Base-by-base conservation (phyloP, 1,140 invertebrate species). In the Lordiphosa stackelbergi region DNA sequence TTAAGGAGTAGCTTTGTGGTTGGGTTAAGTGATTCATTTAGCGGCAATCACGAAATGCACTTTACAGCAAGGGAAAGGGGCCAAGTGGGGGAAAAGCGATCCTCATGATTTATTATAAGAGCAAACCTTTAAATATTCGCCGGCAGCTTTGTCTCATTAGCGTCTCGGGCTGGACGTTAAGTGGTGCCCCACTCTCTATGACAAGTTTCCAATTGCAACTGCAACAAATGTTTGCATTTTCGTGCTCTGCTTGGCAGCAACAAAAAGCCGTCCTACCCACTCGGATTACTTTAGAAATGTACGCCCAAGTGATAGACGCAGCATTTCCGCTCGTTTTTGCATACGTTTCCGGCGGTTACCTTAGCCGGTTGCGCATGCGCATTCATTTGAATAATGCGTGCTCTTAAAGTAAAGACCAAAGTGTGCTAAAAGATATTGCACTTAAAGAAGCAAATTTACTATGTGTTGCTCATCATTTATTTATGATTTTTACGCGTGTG, bases 21-120 rank as follows among this genome's bases (percentile, higher is more conserved):
- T 64, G 74, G 75, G 72, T 81, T 83, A 79, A 79, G 77, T 79
- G 75, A 79, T 79, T 79, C 75, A 79, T 79, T 79, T 79, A 79
- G 77, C 62, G 77, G 75, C 75, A 79, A 79, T 79, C 75, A 79
- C 57, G 81, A 71, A 79, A 81, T 79, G 77, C 75, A 79, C 75
- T 79, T 83, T 83, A 55, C 77, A 75, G 43, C 13, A 42, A 2
- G 45, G 11, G 16, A 16, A 16, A 16, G 16, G 16, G 16, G 16
- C 16, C 1, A 16, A 16, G 16, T 16, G 16, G 7, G 43, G 28
- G 28, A 31, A 69, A 40, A 48, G 58, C 64, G 69, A 66, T 70
- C 40, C 51, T 58, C 75, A 79, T 79, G 75, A 79, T 79, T 79
- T 79, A 79, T 79, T 81, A 63, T 71, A 16, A 42, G 55, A 54